These are phyloP conservation scores for Hyposoter dolosus DNA, from an alignment of 2,888 invertebrate species.

Conservation along the genomic window DNA sequence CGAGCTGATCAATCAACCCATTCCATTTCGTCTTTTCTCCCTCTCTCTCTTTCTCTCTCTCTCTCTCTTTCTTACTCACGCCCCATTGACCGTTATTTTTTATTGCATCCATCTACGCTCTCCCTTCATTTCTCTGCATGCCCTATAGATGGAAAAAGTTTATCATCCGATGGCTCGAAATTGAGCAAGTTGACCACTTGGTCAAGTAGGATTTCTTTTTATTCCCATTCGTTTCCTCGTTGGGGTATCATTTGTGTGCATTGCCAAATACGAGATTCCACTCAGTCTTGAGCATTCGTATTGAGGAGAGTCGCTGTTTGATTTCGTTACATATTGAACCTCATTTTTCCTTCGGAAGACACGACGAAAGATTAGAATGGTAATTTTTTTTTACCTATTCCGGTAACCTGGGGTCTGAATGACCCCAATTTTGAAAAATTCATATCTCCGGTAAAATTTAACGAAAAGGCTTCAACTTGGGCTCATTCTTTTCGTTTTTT, in stretches of 20 bases:
- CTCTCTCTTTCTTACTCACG: too few species aligned
- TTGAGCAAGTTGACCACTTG: not conserved
- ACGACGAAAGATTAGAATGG: too few species aligned
- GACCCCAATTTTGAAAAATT: too few species aligned
- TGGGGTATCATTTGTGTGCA: not conserved
- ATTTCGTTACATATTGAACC: not conserved
- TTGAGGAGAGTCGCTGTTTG: not conserved
- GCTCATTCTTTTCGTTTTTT: too few species aligned
- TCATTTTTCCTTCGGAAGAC: not conserved
- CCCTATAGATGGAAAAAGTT: not conserved
- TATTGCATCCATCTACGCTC: not conserved
- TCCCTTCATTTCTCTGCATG: not conserved
- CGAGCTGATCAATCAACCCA: constrained; percentile 1
- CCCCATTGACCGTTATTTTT: not conserved
- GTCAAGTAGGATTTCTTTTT: not conserved
- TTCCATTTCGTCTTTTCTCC: not conserved
- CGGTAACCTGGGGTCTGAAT: too few species aligned
- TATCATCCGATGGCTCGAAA: not conserved
- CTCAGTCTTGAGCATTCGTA: not conserved
- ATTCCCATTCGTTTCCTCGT: not conserved
- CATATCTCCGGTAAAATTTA: too few species aligned
- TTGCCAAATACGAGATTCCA: not conserved
- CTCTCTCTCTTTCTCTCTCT: not conserved
- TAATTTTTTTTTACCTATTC: too few species aligned
- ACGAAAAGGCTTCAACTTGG: too few species aligned